A percentile compares a stretch with the other conserved stretches of the same genome.
Conservation (phyloP, 2,113 vertebrate genomes). For the Coturnix japonica region DNA sequence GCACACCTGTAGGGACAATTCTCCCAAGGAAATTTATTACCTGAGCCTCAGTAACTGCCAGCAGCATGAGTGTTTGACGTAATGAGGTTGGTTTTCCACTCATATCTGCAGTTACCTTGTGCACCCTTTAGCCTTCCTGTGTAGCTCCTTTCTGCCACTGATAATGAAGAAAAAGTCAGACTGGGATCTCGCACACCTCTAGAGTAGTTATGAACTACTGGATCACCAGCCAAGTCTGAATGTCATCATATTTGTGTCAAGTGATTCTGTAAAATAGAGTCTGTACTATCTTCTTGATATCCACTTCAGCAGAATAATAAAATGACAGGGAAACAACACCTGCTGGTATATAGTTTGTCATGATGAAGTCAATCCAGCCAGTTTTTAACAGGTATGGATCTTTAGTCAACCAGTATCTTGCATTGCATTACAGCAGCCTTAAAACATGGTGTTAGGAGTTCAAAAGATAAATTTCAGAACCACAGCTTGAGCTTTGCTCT, state of each 20-base stretch:
- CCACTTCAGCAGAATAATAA: background rate
- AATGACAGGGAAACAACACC: background rate
- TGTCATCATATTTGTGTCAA: background rate
- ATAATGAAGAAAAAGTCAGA: background rate
- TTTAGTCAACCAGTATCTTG: background rate
- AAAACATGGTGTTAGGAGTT: background rate
- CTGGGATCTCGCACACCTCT: background rate
- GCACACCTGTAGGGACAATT: background rate
- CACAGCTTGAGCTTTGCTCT: background rate
- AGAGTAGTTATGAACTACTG: background rate
- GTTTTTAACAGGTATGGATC: background rate
- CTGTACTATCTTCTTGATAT: background rate
- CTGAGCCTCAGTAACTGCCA: background rate
- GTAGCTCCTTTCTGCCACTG: rapidly evolving
- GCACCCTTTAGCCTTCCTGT: background rate
- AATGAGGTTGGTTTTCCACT: background rate
- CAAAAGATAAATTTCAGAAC: background rate
- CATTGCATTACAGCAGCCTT: background rate
- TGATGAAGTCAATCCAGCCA: background rate
- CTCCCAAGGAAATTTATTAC: background rate
- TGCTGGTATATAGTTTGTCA: background rate
- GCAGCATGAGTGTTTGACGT: background rate
- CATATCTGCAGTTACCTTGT: rapidly evolving
- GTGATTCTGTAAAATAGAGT: background rate
- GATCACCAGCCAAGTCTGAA: background rate